A percentile compares a stretch with the other conserved stretches of the same genome.
phyloP scores from a whole-genome alignment of 2,888 invertebrate species.

The Torymus auratus region DNA sequence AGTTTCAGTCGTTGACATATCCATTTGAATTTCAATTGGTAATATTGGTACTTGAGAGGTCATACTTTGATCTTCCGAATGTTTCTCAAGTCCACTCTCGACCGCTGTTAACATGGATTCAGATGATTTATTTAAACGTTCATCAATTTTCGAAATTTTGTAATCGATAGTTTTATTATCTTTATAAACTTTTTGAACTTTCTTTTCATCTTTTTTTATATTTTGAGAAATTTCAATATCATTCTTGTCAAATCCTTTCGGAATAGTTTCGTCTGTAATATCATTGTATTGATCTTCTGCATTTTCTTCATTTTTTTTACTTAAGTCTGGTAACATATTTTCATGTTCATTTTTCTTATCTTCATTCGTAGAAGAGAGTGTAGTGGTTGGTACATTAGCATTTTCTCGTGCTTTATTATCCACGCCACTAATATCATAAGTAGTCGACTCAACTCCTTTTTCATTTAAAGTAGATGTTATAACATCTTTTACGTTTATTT shows the following conservation, averaged over 20 bases:
- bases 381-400: neutral
- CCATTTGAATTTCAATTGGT: constrained; percentile 72
- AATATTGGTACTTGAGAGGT: constrained; percentile 73
- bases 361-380: no score
- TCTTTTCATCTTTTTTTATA: constrained; percentile 54
- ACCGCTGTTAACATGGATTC: constrained; percentile 13
- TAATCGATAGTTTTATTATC: constrained; percentile 49
- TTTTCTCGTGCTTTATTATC: neutral
- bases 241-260: constrained; percentile 61
- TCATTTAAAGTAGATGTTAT: constrained; percentile 21
- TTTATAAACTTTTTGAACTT: constrained; percentile 56
- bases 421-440: neutral
- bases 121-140: constrained; percentile 43
- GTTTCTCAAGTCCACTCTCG: constrained; percentile 58
- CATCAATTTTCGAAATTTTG: constrained; percentile 33
- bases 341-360: neutral
- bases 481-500: constrained; percentile 70
- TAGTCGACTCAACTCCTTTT: constrained; percentile 41
- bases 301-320: constrained; percentile 66
- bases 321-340: neutral
- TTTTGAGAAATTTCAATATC: constrained; percentile 51
- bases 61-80: constrained; percentile 66
- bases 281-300: constrained; percentile 74
- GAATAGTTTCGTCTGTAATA: constrained; percentile 68
- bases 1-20: constrained; percentile 69